Evolutionary conservation across 2,888 invertebrate species (phyloP).

Genomic region (Biston betularia): DNA sequence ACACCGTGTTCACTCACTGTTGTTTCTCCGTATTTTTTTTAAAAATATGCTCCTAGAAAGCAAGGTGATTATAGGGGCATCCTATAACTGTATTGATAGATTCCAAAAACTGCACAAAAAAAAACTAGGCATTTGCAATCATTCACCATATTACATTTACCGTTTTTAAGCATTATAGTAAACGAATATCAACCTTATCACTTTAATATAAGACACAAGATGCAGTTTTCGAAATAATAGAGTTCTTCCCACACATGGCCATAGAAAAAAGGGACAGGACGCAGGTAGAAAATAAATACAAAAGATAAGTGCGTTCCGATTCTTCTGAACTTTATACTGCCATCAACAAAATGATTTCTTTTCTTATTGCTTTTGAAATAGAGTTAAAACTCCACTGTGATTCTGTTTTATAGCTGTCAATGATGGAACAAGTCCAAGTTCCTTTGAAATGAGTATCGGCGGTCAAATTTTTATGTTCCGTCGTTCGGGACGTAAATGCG

Average conservation of each 20-base stretch:
- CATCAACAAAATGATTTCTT: conserved; percentile 16
- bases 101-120: conserved; percentile 57
- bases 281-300: conserved; percentile 81
- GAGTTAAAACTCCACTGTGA: conserved; percentile 51
- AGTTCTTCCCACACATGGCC: conserved; percentile 56
- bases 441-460: conserved; percentile 70
- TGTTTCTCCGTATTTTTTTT: conserved; percentile 3
- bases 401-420: conserved; percentile 39
- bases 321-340: conserved; percentile 22
- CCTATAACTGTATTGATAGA: conserved; percentile 32
- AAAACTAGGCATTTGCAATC: conserved; percentile 55
- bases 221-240: conserved; percentile 21
- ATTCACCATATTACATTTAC: conserved; percentile 46
- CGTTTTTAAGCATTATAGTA: conserved; percentile 47
- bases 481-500: conserved; percentile 53
- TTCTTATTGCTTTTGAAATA: conserved; percentile 40
- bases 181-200: conserved; percentile 50
- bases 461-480: conserved; percentile 79
- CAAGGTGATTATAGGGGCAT: conserved; percentile 26
- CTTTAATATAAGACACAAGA: conserved; percentile 42
- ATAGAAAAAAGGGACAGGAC: conserved; percentile 74
- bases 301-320: conserved; percentile 71
- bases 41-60: conserved; percentile 29
- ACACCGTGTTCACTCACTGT: background rate
- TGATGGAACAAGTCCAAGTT: conserved; percentile 60